Base-by-base conservation (phyloP, 2,888 invertebrate genomes). In the Lomographa bimaculata region DNA sequence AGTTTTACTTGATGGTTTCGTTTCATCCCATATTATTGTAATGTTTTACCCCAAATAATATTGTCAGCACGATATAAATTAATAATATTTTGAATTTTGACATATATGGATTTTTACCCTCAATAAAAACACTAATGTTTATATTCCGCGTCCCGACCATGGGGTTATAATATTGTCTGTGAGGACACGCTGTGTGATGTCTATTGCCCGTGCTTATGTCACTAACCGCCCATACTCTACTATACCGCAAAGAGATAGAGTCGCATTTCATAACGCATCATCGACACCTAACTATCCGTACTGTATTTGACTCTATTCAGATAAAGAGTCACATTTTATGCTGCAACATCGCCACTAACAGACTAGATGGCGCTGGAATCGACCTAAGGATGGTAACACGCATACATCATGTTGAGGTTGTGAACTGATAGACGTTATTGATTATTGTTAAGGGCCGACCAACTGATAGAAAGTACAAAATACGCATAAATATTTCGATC, bases 141-240 rank as follows among this genome's bases (percentile, higher is more conserved):
- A 60, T 59, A 57, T 46, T 59, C 61, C 58, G 61, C 68, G 64
- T 67, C 68, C 60, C 61, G 48, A 37, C 55, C 60, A 58, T 45
- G 74, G 79, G 79, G 75, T 72, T 72, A n/a, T 29, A 7, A 24
- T 65, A 73, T 77, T 79, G 80, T 79, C 79, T 80, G 76, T 77
- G 80, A 79, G 60, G 63, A 80, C 72, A 65, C 60, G 71, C 72
- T 66, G 60, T 77, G 80, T 79, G 81, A 78, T 70, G 79, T 79
- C 64, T 64, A 60, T 49, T 63, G 58, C 55, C 56, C 60, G 64
- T 61, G 74, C 74, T 75, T 74, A 48, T 62, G 71, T 70, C 63
- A 70, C 69, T 73, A 74, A 73, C 63, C n/a, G 21, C 30, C 40
- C 43, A 50, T 33, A 29, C 28, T 45, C 54, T 49, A 37, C 38